Evolutionary conservation across 2,797 vertebrate genomes (phyloP), one percentile per base, ranked within the genome.

Genomic region (Diplodus sargus): DNA sequence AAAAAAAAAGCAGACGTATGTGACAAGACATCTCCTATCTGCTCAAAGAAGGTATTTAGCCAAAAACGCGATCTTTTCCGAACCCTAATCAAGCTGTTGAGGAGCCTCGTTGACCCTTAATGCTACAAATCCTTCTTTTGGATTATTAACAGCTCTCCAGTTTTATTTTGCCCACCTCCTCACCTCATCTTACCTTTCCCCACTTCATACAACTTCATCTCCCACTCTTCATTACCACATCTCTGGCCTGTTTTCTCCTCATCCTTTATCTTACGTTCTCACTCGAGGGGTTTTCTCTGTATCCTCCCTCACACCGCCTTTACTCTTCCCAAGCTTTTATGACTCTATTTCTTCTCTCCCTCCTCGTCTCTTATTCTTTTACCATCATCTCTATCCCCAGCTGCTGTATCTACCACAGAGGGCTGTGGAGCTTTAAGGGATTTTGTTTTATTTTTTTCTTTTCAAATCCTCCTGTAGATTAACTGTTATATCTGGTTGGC

Each of bases 151-250:
- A 8, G 30, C 47, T 64, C 57, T 45, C 56, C 2, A 1, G 2
- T 59, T 64, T 81, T 48, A 48, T 47, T 34, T 34, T 9, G 34
- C 34, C 8, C 34, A 34, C 7, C 34, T 45, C 18, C 12, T 73
- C 51, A 79, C 69, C 79, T 83, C 51, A 66, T 73, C 23, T 61
- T 54, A 78, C 80, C 78, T 84, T 62, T 82, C 54, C 70, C 74
- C 66, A 17, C 47, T 34, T 61, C 49, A 22, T 70, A 53, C 64
- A 17, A 25, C 53, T 66, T 23, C 49, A 47, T 49, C 78, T 72
- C 75, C 20, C 51, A 18, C 53, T 59, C 67, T 70, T 67, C 58
- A 48, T 72, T 65, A 72, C 64, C 34, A 34, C 18, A 1, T 78
- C 64, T 64, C 47, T 17, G 34, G 49, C 34, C 20, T 47, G 30